A percentile compares a stretch with the other conserved stretches of the same genome.
Evolutionary conservation across 2,113 vertebrate species (phyloP).

Genomic region (Tragulus kanchil): DNA sequence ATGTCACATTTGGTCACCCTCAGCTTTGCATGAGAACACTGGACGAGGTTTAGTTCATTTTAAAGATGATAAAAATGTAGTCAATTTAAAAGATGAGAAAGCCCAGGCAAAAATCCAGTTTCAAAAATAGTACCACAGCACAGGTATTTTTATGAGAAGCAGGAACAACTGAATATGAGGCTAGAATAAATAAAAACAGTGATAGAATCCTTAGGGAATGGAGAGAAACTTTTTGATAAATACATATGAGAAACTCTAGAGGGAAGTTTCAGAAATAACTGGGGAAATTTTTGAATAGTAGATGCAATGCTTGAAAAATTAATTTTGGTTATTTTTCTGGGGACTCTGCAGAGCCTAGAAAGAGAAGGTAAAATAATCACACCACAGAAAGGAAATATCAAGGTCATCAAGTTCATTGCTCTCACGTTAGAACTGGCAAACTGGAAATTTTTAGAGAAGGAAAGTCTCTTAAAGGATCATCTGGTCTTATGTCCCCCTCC

Average conservation of each 20-base stretch:
- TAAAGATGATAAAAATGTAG: not conserved
- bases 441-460: not conserved
- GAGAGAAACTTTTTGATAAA: not conserved
- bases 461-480: not conserved
- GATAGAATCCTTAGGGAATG: not conserved
- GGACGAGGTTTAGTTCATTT: not conserved
- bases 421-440: not conserved
- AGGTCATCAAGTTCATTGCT: not conserved
- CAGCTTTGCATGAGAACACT: not conserved
- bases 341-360: not conserved
- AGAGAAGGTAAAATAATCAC: not conserved
- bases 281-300: not conserved
- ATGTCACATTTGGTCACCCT: not conserved
- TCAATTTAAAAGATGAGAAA: slow-evolving; percentile 25
- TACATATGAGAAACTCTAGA: not conserved
- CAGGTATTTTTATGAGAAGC: not conserved
- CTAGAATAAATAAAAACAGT: not conserved
- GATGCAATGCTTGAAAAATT: not conserved
- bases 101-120: not conserved
- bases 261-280: not conserved
- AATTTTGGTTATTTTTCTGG: slow-evolving; percentile 21
- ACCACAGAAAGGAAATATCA: not conserved
- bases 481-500: not conserved
- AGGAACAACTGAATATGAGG: not conserved
- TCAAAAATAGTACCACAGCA: not conserved